Percentiles rank a stretch among this genome's conserved stretches.
phyloP scores from a whole-genome alignment of 2,888 invertebrate species.

The Camptogramma bilineatum region DNA sequence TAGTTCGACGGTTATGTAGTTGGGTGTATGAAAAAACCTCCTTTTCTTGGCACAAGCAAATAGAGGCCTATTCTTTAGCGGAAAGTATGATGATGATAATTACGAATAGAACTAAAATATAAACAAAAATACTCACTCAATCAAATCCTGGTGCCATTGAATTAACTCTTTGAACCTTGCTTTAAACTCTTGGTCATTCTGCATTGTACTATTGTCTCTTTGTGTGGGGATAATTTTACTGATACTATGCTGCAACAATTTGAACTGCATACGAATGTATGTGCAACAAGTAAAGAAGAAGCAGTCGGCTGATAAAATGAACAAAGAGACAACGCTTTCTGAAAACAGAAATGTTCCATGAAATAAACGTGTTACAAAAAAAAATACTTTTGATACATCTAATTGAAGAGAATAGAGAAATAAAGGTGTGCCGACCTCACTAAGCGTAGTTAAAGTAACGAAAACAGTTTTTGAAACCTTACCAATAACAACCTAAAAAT shows the following conservation, averaged over 20 bases:
- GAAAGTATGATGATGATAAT: no score
- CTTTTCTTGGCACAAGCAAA: no score
- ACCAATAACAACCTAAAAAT: not conserved
- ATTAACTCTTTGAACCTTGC: slow-evolving; percentile 52
- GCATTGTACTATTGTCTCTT: not conserved
- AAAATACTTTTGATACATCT: no score
- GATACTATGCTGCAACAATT: slow-evolving; percentile 54
- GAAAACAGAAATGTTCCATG: slow-evolving; percentile 37
- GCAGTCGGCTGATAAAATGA: slow-evolving; percentile 53
- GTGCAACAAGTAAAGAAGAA: slow-evolving; percentile 62
- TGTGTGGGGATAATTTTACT: slow-evolving; percentile 48
- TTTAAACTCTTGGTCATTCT: slow-evolving; percentile 44
- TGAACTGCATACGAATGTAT: slow-evolving; percentile 63
- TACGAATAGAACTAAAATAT: not conserved
- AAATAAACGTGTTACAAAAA: no score
- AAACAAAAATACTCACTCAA: slow-evolving; percentile 49
- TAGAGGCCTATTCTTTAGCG: no score
- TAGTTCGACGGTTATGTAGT: no score
- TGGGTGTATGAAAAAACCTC: no score
- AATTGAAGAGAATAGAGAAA: no score
- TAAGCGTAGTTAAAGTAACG: no score
- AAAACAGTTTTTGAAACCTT: no score
- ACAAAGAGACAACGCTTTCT: slow-evolving; percentile 53
- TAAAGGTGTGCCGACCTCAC: no score
- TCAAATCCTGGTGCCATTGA: slow-evolving; percentile 62